Conservation (phyloP, 2,113 vertebrate species). For the Misgurnus mizolepis region DNA sequence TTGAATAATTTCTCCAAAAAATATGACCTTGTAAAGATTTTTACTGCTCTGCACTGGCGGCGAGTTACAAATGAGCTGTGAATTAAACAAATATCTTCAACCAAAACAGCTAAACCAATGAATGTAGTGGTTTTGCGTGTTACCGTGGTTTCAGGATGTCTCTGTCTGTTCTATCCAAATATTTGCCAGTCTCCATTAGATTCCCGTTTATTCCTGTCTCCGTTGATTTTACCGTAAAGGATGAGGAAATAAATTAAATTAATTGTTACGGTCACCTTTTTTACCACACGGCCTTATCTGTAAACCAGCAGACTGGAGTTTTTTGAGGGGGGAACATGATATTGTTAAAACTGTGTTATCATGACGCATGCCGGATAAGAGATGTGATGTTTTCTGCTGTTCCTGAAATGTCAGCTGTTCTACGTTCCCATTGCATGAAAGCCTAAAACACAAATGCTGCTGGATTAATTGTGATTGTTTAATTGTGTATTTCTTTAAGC, state of each 20-base stretch:
- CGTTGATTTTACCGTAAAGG: background rate
- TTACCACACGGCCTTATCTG: slow-evolving; percentile 64
- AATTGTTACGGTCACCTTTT: slow-evolving; percentile 14
- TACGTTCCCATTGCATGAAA: background rate
- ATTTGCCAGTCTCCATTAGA: background rate
- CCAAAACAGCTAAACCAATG: too few relatives aligned
- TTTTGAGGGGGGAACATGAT: slow-evolving; percentile 57
- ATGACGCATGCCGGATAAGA: slow-evolving; percentile 29
- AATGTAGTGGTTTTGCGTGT: too few relatives aligned
- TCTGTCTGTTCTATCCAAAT: background rate
- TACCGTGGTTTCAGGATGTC: background rate
- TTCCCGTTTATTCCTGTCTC: background rate
- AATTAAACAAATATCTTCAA: too few relatives aligned
- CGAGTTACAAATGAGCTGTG: too few relatives aligned
- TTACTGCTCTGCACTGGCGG: too few relatives aligned
- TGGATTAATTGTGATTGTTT: background rate
- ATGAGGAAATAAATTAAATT: background rate
- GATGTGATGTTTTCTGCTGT: background rate
- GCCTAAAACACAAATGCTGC: background rate
- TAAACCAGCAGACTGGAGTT: slow-evolving; percentile 38
- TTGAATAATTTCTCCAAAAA: too few relatives aligned
- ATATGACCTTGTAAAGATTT: too few relatives aligned
- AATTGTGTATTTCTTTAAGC: slow-evolving; percentile 1
- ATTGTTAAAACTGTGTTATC: background rate
- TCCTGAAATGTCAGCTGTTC: slow-evolving; percentile 2